A percentile compares a stretch with the other conserved stretches of the same genome.
phyloP scores from a whole-genome alignment of 2,113 vertebrate genomes.

The Regulus satrapa region DNA sequence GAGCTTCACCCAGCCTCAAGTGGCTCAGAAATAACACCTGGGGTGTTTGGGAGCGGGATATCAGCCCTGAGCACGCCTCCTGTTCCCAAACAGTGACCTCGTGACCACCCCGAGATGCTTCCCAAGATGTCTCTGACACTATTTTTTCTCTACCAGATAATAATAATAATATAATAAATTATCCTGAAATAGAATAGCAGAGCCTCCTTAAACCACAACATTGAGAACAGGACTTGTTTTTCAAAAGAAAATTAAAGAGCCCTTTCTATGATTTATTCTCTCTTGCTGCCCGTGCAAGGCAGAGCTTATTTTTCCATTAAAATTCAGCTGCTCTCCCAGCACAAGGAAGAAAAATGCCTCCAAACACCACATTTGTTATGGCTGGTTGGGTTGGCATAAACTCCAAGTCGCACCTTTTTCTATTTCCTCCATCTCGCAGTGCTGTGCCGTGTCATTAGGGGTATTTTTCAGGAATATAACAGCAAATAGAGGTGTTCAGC shows the following conservation, averaged over 20 bases:
- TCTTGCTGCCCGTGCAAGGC: background rate
- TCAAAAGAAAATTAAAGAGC: background rate
- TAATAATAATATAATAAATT: background rate
- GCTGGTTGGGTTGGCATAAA: background rate
- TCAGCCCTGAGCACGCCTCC: background rate
- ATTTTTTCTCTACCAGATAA: background rate
- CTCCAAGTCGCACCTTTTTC: background rate
- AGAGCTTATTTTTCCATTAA: slow-evolving; percentile 16
- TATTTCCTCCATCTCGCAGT: background rate
- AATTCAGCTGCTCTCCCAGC: background rate
- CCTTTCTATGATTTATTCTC: background rate
- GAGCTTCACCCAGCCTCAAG: background rate
- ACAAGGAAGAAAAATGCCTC: background rate
- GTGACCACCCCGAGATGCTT: background rate
- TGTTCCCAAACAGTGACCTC: background rate
- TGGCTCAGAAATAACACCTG: background rate
- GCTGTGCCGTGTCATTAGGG: background rate
- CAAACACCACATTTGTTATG: slow-evolving; percentile 10
- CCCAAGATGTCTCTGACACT: background rate
- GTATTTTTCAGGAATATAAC: background rate
- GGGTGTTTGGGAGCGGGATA: accelerated
- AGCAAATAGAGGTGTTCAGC: slow-evolving; percentile 22
- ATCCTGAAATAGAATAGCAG: slow-evolving; percentile 1
- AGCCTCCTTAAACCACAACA: slow-evolving; percentile 44
- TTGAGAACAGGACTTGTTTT: background rate